A percentile compares a stretch with the other conserved stretches of the same genome.
Evolutionary conservation across 2,113 vertebrate species (phyloP).

Genomic region (Gnathonemus echidnorhynchus): DNA sequence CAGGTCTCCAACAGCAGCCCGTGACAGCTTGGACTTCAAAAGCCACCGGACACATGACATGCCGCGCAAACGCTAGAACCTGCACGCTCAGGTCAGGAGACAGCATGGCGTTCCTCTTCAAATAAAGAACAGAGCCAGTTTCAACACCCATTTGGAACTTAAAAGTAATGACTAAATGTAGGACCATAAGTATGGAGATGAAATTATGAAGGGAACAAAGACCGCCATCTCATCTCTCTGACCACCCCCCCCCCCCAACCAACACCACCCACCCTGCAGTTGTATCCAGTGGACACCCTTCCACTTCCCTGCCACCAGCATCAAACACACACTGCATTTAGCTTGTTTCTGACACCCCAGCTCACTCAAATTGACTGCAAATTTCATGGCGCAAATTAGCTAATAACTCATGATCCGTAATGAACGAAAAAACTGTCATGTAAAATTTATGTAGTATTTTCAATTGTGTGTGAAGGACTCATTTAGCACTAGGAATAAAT

Average conservation of each 20-base stretch:
- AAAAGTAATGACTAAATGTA: background rate
- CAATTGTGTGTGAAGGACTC: slow-evolving; percentile 40
- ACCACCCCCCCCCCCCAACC: background rate
- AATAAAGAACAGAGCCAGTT: background rate
- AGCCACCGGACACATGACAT: slow-evolving; percentile 32
- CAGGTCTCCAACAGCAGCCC: slow-evolving; percentile 55
- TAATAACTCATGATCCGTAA: slow-evolving; percentile 58
- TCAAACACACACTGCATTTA: slow-evolving; percentile 50
- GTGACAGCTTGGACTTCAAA: slow-evolving; percentile 53
- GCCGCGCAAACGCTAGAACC: background rate
- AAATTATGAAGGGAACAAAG: slow-evolving; percentile 18
- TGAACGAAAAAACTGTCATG: slow-evolving; percentile 53
- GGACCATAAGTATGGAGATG: background rate
- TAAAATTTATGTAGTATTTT: slow-evolving; percentile 54
- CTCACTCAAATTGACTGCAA: slow-evolving; percentile 55
- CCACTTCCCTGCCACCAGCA: slow-evolving; percentile 23
- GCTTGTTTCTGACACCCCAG: slow-evolving; percentile 51
- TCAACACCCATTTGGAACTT: background rate
- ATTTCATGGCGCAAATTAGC: slow-evolving; percentile 57
- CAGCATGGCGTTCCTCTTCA: background rate
- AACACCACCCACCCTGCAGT: background rate
- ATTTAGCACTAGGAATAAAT: slow-evolving; percentile 42
- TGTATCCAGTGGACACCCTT: slow-evolving; percentile 9
- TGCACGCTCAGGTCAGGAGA: too few relatives aligned
- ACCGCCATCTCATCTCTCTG: background rate